Evolutionary conservation across 2,113 vertebrate genomes (phyloP), one percentile per base, ranked within the genome.

Genomic region (Ramphastos sulfuratus): DNA sequence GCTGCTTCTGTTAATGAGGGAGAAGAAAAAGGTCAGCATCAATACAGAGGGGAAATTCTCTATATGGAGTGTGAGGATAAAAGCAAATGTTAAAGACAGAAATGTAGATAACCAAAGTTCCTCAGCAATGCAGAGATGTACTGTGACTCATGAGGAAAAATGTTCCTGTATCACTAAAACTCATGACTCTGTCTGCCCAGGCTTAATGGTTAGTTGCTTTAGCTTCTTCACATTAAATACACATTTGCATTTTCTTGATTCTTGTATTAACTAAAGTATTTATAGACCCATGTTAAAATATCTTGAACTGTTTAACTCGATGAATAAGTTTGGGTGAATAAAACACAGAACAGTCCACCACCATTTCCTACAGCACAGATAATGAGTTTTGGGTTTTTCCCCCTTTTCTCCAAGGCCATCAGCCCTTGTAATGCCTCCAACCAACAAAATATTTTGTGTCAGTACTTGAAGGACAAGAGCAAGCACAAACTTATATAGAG

Each of bases 1-100:
- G 76, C 69, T 91, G 12, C 79, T 80, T 88, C 69, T 85, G 35
- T 79, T 95, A 95, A 96, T 78, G 60, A 92, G 75, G 6, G 46
- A 55, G 48, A 92, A 87, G 79, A 12, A 82, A 92, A 94, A 95
- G 93, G 85, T 95, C 93, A 94, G 30, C 61, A 39, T 77, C 84
- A 81, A 85, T 78, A 72, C 10, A 84, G 42, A 87, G 56, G n/a
- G 56, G 87, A 94, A 94, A 89, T 3, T 10, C 50, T 94, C 63
- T n/a, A 10, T 44, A 18, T 79, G 74, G 88, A 84, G 50, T 48
- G 54, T 11, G 8, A 76, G 58, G 63, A 82, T 89, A 79, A 95
- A 92, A 94, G 71, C 52, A 92, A 75, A 61, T 46, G 27, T 66
- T 86, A 73, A 90, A 89, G 78, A 67, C 82, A 94, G 66, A 93